A percentile compares a stretch with the other conserved stretches of the same genome.
phyloP scores from a whole-genome alignment of 64 coral and sea anemone species.

The Catalaphyllia jardinei region DNA sequence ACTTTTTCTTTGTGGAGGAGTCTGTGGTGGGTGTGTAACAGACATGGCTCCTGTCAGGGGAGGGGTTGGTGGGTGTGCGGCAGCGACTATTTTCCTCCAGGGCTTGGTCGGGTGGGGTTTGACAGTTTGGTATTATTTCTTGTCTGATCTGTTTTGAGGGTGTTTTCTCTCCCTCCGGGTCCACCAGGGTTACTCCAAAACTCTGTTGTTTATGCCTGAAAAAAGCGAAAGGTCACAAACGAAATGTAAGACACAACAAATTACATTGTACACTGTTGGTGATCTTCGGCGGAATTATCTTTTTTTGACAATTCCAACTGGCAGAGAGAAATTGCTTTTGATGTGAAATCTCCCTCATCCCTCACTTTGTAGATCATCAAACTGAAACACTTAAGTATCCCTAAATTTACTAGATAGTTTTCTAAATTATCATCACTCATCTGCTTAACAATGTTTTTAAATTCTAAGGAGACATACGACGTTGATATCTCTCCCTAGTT shows the following conservation, averaged over 20 bases:
- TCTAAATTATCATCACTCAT: not conserved
- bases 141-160: not conserved
- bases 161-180: not conserved
- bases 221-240: not conserved
- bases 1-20: conserved; percentile 5
- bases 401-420: no score
- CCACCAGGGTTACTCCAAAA: not conserved
- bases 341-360: no score
- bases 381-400: no score
- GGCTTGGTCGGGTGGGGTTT: not conserved
- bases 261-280: not conserved
- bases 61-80: conserved; percentile 12
- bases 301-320: no score
- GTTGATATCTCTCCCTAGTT: not conserved
- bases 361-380: no score
- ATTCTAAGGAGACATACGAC: no score
- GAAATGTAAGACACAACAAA: no score
- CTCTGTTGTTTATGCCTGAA: not conserved
- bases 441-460: not conserved
- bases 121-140: not conserved
- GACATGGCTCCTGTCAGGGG: not conserved
- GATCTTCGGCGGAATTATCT: no score
- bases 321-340: no score
- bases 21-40: not conserved
- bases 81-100: not conserved